Evolutionary conservation across 2,888 invertebrate genomes (phyloP), one percentile per base, ranked within the genome.

Genomic region (Phalera bucephala): DNA sequence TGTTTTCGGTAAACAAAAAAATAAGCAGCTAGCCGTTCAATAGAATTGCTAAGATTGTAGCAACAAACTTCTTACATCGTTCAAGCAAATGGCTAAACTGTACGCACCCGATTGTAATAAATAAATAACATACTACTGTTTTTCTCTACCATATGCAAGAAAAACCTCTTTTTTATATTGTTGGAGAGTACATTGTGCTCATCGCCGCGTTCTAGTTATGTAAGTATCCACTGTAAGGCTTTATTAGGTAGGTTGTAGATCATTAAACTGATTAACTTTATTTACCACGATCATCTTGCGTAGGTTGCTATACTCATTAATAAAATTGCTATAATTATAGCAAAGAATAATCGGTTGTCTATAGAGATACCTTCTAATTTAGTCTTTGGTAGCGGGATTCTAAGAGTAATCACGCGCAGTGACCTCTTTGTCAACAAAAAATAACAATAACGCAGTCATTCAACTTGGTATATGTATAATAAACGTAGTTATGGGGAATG

Each of bases 371-470:
- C 54, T 49, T 66, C 61, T 56, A 69, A 68, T 67, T 65, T 58
- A 52, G 52, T 33, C 57, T 66, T 58, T 66, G 56, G 52, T 56
- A 59, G 55, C 57, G 59, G 55, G 58, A 52, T 44, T 33, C 52
- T 56, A 66, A 58, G 57, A 55, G 43, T 60, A 67, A 63, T 55
- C 42, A 64, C 52, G 63, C 58, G 57, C 56, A 54, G 40, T 60
- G 56, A 70, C 58, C 61, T 63, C 54, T 48, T 59, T 53, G 52
- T 42, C 54, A 53, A 64, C 62, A 66, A 76, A 73, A 75, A 66
- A 66, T 54, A 57, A 72, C 69, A 73, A 80, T 75, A 74, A 77
- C 70, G 57, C 64, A 75, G 77, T 69, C 77, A 59, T 80, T 80
- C 71, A 76, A 78, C 75, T 70, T 64, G 33, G 50, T 38, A 65